Evolutionary conservation across 2,888 invertebrate genomes (phyloP).

Genomic region (Hedychridium roseum): DNA sequence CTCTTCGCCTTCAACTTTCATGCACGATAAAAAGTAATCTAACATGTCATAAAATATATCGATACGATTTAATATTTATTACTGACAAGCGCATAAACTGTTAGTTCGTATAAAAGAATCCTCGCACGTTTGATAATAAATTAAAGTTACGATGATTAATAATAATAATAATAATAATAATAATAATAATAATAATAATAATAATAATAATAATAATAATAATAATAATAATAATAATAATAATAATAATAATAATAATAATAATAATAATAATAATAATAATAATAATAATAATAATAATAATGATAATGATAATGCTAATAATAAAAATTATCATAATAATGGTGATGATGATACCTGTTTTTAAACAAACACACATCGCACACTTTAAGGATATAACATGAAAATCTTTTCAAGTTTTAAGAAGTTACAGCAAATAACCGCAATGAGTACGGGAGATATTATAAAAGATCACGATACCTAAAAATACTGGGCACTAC

Average conservation of each 20-base stretch:
- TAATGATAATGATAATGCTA: neutral
- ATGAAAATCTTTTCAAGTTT: too few species aligned
- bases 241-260: conserved; percentile 32
- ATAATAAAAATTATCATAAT: conserved; percentile 8
- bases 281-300: neutral
- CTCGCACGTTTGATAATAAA: conserved; percentile 29
- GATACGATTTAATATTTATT: conserved; percentile 39
- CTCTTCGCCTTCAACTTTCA: too few species aligned
- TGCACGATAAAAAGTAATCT: too few species aligned
- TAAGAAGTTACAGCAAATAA: too few species aligned
- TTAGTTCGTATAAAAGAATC: conserved; percentile 40
- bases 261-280: neutral
- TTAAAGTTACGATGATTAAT: conserved; percentile 47
- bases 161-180: conserved; percentile 17
- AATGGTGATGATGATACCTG: conserved; percentile 24
- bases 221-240: conserved; percentile 10
- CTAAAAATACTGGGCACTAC: too few species aligned
- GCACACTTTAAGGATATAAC: conserved; percentile 36
- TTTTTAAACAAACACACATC: conserved; percentile 47
- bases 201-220: too few species aligned
- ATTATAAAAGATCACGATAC: too few species aligned
- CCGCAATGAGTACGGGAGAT: too few species aligned
- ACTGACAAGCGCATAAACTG: conserved; percentile 48
- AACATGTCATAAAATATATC: conserved; percentile 41
- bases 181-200: too few species aligned